Percentiles rank a stretch among this genome's conserved stretches.
phyloP scores from a whole-genome alignment of 92 coral and sea anemone species.

The Phenganax stokvisi region DNA sequence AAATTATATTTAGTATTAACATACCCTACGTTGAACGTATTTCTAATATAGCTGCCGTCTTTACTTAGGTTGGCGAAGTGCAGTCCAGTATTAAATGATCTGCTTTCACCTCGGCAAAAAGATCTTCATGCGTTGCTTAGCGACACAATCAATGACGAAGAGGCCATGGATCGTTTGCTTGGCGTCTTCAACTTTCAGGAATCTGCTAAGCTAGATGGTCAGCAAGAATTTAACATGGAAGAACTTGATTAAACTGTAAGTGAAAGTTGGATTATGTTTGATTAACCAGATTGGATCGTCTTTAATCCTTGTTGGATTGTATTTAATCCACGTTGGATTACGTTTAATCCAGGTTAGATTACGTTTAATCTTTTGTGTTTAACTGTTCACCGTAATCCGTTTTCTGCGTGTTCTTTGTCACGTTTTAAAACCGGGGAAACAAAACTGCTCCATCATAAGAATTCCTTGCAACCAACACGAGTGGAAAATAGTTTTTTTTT shows the following conservation, averaged over 20 bases:
- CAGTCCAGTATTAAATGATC: constrained; percentile 1
- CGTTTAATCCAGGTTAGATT: neutral
- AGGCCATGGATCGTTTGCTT: constrained; percentile 15
- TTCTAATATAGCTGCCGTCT: neutral
- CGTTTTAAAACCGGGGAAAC: too few relatives aligned
- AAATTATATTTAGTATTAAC: too few relatives aligned
- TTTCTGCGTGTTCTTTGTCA: neutral
- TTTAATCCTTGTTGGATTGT: neutral
- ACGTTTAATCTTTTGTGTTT: neutral
- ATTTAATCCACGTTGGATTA: neutral
- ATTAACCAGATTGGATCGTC: neutral
- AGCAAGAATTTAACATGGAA: constrained; percentile 20
- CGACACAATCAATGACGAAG: constrained; percentile 9
- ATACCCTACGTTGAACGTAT: neutral
- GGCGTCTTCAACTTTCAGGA: neutral
- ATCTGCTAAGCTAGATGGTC: neutral
- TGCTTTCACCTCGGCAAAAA: constrained; percentile 18
- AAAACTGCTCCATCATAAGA: too few relatives aligned
- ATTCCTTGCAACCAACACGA: too few relatives aligned
- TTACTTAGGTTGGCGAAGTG: neutral
- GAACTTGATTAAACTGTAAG: constrained; percentile 21
- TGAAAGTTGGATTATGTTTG: neutral
- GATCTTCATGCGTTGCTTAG: constrained; percentile 20
- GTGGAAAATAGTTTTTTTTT: too few relatives aligned
- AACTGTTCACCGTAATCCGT: neutral